These are phyloP conservation scores for Clarias batrachus DNA, from an alignment of 2,113 vertebrate genomes.

Conservation along the genomic window DNA sequence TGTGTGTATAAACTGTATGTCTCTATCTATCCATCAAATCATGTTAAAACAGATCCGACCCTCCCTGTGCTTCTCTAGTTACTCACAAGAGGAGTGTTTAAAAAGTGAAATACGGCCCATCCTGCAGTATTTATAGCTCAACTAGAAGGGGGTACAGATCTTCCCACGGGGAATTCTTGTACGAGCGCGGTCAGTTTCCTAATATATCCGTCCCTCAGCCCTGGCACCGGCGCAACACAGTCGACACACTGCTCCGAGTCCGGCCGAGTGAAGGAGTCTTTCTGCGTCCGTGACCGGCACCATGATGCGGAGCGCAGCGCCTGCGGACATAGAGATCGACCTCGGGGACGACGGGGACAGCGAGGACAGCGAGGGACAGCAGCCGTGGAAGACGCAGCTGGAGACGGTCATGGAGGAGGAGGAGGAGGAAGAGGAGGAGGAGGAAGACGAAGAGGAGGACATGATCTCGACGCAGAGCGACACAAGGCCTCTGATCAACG, in stretches of 20 bases:
- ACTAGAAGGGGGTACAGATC: slow-evolving; percentile 61
- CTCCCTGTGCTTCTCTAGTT: slow-evolving; percentile 10
- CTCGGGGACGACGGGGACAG: slow-evolving; percentile 63
- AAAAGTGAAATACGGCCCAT: slow-evolving; percentile 18
- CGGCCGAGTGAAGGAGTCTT: slow-evolving; percentile 26
- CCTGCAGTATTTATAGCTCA: slow-evolving; percentile 50
- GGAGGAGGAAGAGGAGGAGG: slow-evolving; percentile 58
- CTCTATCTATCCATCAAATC: neutral
- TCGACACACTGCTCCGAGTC: slow-evolving; percentile 33
- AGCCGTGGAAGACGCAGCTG: slow-evolving; percentile 66
- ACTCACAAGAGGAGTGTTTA: slow-evolving; percentile 1
- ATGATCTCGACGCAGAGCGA: slow-evolving; percentile 67
- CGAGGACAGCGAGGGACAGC: slow-evolving; percentile 62
- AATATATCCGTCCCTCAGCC: slow-evolving; percentile 67
- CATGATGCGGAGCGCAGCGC: slow-evolving; percentile 62
- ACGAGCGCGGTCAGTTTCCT: slow-evolving; percentile 66
- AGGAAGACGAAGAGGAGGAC: slow-evolving; percentile 64
- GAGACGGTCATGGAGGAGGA: slow-evolving; percentile 58
- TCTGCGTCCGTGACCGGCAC: slow-evolving; percentile 36
- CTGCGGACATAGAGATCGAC: slow-evolving; percentile 71
- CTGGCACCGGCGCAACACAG: slow-evolving; percentile 40
- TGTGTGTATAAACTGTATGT: too few species aligned
- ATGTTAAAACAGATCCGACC: neutral
- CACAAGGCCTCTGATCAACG: slow-evolving; percentile 69
- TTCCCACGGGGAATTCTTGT: slow-evolving; percentile 70